These are phyloP conservation scores for Acanthurus tractus DNA, from an alignment of 2,797 vertebrate genomes.

Conservation along the genomic window DNA sequence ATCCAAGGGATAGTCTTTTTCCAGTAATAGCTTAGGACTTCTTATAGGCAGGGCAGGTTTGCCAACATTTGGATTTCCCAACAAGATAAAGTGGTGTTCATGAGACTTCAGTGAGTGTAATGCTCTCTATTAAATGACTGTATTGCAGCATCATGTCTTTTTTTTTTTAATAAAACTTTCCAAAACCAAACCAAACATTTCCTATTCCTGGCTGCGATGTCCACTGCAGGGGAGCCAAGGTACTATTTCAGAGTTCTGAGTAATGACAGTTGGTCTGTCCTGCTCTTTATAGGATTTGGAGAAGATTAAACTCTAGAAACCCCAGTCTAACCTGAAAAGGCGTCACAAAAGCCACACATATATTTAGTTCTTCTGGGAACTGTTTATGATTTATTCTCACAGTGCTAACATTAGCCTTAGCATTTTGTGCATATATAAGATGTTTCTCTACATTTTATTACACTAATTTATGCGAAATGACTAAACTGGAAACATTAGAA, in stretches of 20 bases:
- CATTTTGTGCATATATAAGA: neutral
- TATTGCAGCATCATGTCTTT: neutral
- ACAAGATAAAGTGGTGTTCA: neutral
- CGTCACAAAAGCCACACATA: too few species aligned
- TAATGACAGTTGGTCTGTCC: neutral
- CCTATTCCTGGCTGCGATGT: neutral
- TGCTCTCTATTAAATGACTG: neutral
- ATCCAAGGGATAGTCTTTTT: neutral
- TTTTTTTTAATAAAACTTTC: neutral
- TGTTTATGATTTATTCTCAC: neutral
- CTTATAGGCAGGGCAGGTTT: neutral
- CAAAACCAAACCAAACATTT: neutral
- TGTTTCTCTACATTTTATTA: neutral
- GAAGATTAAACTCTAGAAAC: neutral
- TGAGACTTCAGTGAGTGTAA: neutral
- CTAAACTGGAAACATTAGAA: neutral
- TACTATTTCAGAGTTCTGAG: too few species aligned
- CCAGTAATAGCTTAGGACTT: neutral
- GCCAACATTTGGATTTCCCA: neutral
- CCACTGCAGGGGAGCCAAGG: neutral
- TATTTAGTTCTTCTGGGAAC: neutral
- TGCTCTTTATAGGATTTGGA: neutral
- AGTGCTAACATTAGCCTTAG: neutral
- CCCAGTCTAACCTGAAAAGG: neutral
- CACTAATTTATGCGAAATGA: neutral